phyloP scores from a whole-genome alignment of 2,797 vertebrate genomes.

The Notolepis coatsorum region DNA sequence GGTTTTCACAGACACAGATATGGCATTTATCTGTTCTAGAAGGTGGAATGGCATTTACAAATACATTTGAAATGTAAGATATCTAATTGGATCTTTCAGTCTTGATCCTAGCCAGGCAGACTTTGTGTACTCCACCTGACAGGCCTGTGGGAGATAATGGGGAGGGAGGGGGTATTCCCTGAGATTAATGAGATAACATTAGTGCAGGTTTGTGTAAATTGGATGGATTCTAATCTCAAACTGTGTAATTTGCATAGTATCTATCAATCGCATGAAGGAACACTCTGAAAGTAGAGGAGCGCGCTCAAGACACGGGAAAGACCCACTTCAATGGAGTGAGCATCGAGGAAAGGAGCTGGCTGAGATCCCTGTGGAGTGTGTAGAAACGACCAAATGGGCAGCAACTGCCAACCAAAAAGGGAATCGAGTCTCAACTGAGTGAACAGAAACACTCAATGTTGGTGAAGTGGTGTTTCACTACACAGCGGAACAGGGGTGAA shows the following conservation, averaged over 20 bases:
- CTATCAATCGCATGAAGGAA: constrained; percentile 23
- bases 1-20: no score
- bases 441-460: no score
- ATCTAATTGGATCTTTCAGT: constrained; percentile 45
- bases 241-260: constrained; percentile 31
- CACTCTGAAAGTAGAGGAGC: constrained; percentile 1
- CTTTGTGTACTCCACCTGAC: constrained; percentile 26
- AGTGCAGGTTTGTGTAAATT: constrained; percentile 34
- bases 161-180: background rate
- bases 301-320: background rate
- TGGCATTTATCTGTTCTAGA: no score
- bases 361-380: no score
- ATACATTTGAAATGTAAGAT: constrained; percentile 14
- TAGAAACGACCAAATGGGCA: no score
- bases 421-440: no score
- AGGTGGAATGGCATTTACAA: constrained; percentile 5
- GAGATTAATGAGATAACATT: constrained; percentile 35
- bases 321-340: background rate
- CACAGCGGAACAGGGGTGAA: no score
- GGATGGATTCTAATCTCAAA: constrained; percentile 20
- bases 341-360: no score
- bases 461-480: no score
- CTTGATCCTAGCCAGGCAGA: constrained; percentile 51
- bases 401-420: no score
- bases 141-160: constrained; percentile 11